Percentiles rank a stretch among this genome's conserved stretches.
Conservation (phyloP, 2,113 vertebrate species). For the rat (Rattus norvegicus) region DNA sequence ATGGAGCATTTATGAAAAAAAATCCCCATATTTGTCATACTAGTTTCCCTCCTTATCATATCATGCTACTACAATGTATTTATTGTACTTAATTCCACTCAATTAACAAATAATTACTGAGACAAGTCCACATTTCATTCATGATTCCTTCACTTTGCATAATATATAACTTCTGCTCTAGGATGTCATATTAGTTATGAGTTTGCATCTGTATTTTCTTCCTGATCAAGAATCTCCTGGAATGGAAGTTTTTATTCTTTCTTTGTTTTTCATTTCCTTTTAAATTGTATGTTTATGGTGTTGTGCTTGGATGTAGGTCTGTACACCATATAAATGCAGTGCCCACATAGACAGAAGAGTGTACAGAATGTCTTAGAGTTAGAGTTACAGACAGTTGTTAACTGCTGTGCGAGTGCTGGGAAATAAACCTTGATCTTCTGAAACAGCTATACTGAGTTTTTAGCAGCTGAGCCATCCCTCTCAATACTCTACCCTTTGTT, state of each 20-base stretch:
- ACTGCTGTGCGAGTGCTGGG: too few relatives aligned
- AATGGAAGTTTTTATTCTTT: background rate
- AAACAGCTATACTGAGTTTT: too few relatives aligned
- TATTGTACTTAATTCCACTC: background rate
- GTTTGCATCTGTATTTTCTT: background rate
- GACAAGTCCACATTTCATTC: background rate
- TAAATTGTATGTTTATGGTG: too few relatives aligned
- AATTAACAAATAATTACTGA: background rate
- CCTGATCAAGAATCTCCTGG: background rate
- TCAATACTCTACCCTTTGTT: too few relatives aligned
- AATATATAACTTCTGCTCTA: background rate
- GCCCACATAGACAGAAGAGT: too few relatives aligned
- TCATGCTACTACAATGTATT: background rate
- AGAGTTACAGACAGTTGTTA: too few relatives aligned
- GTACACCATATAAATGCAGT: too few relatives aligned
- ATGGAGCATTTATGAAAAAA: background rate
- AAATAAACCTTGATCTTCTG: too few relatives aligned
- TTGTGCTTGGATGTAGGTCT: too few relatives aligned
- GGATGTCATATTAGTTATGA: background rate
- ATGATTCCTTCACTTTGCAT: background rate
- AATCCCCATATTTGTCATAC: background rate
- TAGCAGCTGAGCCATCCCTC: too few relatives aligned
- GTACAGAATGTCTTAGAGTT: too few relatives aligned
- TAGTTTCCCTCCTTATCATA: background rate
- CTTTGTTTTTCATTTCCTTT: background rate